phyloP scores from a whole-genome alignment of 2,113 vertebrate genomes.

The Solea solea region DNA sequence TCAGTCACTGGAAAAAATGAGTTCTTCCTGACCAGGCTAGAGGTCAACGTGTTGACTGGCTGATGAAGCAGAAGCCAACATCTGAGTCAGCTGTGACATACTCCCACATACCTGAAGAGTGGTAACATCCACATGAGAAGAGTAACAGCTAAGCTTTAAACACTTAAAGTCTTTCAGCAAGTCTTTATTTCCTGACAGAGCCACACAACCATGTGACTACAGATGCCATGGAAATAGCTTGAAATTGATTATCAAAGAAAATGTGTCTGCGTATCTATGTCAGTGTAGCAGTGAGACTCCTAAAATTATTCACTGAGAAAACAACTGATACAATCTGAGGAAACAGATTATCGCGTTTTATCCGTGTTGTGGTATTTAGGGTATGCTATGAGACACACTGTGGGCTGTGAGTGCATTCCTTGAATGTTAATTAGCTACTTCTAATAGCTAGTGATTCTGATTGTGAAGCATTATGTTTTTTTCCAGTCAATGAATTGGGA shows the following conservation, averaged over 20 bases:
- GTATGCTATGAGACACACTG: constrained; percentile 20
- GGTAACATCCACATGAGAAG: constrained; percentile 42
- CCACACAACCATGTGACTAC: not conserved
- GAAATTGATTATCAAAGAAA: not conserved
- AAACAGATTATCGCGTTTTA: constrained; percentile 23
- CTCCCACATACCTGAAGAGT: not conserved
- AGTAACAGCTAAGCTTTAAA: constrained; percentile 40
- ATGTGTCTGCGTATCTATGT: not conserved
- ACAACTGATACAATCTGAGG: constrained; percentile 12
- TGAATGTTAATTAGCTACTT: no score
- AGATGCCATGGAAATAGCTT: not conserved
- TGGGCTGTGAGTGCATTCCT: constrained; percentile 1
- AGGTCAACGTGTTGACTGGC: constrained; percentile 51
- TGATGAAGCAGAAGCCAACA: constrained; percentile 11
- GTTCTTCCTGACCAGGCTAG: constrained; percentile 32
- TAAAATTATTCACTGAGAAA: constrained; percentile 5
- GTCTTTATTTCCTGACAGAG: not conserved
- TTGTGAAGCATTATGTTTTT: no score
- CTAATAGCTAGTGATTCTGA: no score
- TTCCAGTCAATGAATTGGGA: not conserved
- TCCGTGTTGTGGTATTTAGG: constrained; percentile 50
- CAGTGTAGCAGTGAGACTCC: not conserved
- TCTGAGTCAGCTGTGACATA: constrained; percentile 19
- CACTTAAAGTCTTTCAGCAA: constrained; percentile 24
- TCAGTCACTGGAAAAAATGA: constrained; percentile 43